phyloP scores from a whole-genome alignment of 2,888 invertebrate genomes.

The Dryobota labecula region DNA sequence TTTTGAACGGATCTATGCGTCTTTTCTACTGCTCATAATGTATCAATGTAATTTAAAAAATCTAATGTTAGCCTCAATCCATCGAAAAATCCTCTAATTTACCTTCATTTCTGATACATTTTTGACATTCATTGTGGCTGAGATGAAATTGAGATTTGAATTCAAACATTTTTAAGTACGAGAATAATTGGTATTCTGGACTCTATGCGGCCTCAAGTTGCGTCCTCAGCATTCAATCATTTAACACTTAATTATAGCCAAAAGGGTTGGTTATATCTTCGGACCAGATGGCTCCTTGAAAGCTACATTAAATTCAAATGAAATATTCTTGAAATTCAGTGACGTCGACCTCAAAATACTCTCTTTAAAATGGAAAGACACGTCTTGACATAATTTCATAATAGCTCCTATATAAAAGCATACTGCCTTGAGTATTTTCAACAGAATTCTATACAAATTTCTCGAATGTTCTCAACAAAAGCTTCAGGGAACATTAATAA shows the following conservation, averaged over 20 bases:
- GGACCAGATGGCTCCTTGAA: background rate
- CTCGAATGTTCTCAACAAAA: constrained; percentile 43
- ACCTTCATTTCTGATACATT: background rate
- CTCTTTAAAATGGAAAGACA: constrained; percentile 23
- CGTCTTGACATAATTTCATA: constrained; percentile 35
- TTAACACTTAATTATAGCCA: background rate
- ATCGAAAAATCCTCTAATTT: background rate
- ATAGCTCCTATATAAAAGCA: constrained; percentile 28
- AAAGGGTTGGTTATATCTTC: background rate
- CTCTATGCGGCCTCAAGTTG: background rate
- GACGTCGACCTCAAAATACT: constrained; percentile 24
- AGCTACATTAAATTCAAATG: constrained; percentile 21
- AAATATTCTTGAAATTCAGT: constrained; percentile 28
- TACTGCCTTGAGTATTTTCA: constrained; percentile 15
- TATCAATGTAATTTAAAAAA: too few species aligned
- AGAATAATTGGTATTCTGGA: background rate
- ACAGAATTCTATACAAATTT: constrained; percentile 42
- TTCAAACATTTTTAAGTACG: background rate
- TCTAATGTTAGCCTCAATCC: background rate
- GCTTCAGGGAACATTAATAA: constrained; percentile 55
- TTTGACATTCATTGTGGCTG: background rate
- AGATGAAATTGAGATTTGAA: background rate
- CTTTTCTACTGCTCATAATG: too few species aligned
- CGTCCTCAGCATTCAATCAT: background rate
- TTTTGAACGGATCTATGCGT: background rate